Percentiles rank a stretch among this genome's conserved stretches.
phyloP scores from a whole-genome alignment of 2,797 vertebrate genomes.

The Coluber constrictor region DNA sequence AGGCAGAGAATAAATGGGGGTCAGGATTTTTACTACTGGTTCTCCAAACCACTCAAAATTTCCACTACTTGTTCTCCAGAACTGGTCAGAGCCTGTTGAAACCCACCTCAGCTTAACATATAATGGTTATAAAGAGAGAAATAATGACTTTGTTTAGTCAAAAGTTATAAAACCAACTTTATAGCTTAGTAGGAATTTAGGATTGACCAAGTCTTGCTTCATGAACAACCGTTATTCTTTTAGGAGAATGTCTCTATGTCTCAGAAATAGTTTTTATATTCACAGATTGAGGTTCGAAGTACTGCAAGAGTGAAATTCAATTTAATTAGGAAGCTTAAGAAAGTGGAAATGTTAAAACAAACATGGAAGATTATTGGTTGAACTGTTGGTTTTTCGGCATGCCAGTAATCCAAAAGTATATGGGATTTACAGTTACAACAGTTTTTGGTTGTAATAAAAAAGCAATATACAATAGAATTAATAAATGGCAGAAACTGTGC shows the following conservation, averaged over 20 bases:
- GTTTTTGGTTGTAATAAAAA: not conserved
- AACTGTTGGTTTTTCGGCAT: conserved; percentile 25
- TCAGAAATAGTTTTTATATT: not conserved
- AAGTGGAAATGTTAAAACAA: not conserved
- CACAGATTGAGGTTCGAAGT: not conserved
- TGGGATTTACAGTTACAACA: conserved; percentile 18
- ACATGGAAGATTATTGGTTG: not conserved
- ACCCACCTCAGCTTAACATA: not conserved
- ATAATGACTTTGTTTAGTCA: not conserved
- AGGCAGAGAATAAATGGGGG: too few species aligned
- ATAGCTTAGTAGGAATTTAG: not conserved
- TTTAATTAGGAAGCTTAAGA: not conserved
- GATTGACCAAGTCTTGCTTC: not conserved
- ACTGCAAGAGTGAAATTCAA: not conserved
- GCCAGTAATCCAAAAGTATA: not conserved
- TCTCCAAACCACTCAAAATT: too few species aligned
- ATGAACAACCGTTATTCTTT: not conserved
- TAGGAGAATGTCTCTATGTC: too few species aligned
- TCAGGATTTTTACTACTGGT: too few species aligned
- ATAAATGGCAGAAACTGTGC: too few species aligned
- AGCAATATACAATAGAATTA: too few species aligned
- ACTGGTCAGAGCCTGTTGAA: too few species aligned
- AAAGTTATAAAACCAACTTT: not conserved
- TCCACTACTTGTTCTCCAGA: too few species aligned
- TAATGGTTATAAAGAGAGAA: not conserved